A percentile compares a stretch with the other conserved stretches of the same genome.
phyloP scores from a whole-genome alignment of 2,797 vertebrate species.

The Echiichthys vipera region DNA sequence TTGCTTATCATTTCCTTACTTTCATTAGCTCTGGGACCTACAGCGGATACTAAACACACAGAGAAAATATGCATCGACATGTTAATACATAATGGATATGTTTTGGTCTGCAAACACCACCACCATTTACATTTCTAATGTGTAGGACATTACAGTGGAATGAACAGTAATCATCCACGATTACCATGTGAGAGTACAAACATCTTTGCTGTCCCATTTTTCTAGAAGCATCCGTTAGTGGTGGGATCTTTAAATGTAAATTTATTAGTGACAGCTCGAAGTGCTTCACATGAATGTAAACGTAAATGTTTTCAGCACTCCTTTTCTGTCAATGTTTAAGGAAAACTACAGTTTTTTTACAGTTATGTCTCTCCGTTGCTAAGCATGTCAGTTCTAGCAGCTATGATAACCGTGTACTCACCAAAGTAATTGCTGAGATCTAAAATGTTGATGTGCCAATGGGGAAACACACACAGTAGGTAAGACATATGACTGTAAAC shows the following conservation, averaged over 20 bases:
- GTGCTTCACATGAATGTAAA: neutral
- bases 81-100: conserved; percentile 38
- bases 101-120: conserved; percentile 7
- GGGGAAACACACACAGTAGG: neutral
- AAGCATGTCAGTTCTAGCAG: no score
- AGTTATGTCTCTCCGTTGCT: no score
- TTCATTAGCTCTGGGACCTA: conserved; percentile 68
- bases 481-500: neutral
- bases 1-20: conserved; percentile 75
- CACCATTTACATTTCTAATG: neutral
- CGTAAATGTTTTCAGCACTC: neutral
- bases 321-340: neutral
- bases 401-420: neutral
- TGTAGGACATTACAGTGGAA: neutral
- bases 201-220: no score
- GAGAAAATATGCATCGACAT: neutral
- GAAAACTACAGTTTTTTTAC: neutral
- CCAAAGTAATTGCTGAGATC: no score
- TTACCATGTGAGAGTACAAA: neutral
- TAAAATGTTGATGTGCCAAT: neutral
- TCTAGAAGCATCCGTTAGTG: neutral
- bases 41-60: conserved; percentile 32
- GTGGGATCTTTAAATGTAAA: neutral
- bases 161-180: neutral
- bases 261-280: neutral